Percentiles rank a stretch among this genome's conserved stretches.
These are phyloP conservation scores for Perca schrenkii DNA, from an alignment of 2,113 vertebrate genomes.

Conservation along the genomic window DNA sequence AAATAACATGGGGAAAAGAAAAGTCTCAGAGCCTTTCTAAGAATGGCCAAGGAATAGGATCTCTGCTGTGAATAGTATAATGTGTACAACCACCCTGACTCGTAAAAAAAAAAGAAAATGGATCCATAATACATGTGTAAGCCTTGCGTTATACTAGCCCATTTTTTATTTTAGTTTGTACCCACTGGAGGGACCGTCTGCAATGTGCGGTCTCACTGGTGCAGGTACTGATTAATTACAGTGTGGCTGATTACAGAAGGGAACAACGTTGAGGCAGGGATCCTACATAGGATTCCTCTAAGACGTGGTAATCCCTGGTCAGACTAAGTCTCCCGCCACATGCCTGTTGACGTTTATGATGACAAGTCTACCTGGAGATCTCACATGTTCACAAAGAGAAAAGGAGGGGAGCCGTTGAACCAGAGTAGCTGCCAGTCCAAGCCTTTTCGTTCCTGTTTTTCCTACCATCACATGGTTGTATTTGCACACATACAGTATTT, in stretches of 20 bases:
- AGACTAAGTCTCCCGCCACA: slow-evolving; percentile 66
- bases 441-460: background rate
- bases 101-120: background rate
- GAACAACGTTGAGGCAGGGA: slow-evolving; percentile 57
- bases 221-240: slow-evolving; percentile 62
- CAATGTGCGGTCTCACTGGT: background rate
- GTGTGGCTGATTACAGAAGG: slow-evolving; percentile 60
- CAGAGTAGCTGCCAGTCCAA: background rate
- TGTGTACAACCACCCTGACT: background rate
- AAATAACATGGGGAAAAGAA: background rate
- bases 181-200: slow-evolving; percentile 9
- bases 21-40: background rate
- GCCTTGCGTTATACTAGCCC: background rate
- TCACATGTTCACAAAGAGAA: slow-evolving; percentile 47
- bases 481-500: background rate
- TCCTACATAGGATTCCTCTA: slow-evolving; percentile 64
- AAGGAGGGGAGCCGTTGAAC: background rate
- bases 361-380: slow-evolving; percentile 38
- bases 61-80: background rate
- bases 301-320: slow-evolving; percentile 67
- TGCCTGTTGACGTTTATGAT: slow-evolving; percentile 46
- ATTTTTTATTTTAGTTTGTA: slow-evolving; percentile 13
- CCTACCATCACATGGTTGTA: background rate
- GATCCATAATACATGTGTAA: background rate
- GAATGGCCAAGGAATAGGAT: background rate